These are phyloP conservation scores for Channallabes apus DNA, from an alignment of 2,797 vertebrate genomes.

Conservation along the genomic window DNA sequence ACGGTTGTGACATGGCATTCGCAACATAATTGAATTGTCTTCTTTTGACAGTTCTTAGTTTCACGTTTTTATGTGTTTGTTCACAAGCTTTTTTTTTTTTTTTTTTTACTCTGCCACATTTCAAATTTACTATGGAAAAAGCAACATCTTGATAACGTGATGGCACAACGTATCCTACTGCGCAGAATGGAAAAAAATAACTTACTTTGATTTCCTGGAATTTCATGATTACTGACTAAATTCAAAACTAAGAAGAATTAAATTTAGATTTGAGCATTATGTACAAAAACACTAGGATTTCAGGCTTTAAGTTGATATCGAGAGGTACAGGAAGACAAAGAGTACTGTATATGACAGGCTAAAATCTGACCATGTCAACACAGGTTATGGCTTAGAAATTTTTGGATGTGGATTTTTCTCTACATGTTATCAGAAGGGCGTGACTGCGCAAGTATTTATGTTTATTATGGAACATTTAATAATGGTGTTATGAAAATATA, in stretches of 20 bases:
- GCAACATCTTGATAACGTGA: neutral
- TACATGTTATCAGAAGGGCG: neutral
- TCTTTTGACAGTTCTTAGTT: neutral
- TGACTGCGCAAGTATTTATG: neutral
- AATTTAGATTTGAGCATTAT: neutral
- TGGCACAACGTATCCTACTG: neutral
- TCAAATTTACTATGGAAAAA: neutral
- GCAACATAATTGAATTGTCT: neutral
- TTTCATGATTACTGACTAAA: neutral
- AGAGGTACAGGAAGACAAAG: neutral
- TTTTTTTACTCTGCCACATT: neutral
- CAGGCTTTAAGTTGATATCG: neutral
- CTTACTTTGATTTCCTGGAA: neutral
- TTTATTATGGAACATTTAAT: neutral
- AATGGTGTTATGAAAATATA: neutral
- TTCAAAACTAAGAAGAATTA: neutral
- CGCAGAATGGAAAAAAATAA: neutral
- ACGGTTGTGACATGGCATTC: neutral
- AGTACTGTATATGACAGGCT: neutral
- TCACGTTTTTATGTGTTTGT: too few relatives aligned
- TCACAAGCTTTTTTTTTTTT: neutral
- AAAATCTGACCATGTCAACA: neutral
- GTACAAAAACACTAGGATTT: neutral
- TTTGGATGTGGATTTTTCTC: neutral
- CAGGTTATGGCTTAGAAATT: neutral